These are phyloP conservation scores for Drosophila orosa DNA, from an alignment of 1,140 invertebrate genomes.

Conservation along the genomic window DNA sequence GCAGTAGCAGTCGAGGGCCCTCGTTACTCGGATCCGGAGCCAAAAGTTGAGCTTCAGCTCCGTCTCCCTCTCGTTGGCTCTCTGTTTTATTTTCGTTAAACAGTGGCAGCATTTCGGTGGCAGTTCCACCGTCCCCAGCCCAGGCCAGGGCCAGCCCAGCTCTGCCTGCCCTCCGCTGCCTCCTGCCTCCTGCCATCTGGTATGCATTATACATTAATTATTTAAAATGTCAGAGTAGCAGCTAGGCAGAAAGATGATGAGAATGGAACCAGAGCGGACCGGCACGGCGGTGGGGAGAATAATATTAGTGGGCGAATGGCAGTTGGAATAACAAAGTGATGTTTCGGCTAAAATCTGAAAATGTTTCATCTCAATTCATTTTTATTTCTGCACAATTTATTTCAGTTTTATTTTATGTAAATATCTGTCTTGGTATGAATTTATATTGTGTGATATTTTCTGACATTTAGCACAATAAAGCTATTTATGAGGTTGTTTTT, in stretches of 20 bases:
- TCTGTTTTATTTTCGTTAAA: constrained; percentile 70
- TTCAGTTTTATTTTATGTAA: constrained; percentile 1
- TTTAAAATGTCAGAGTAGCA: constrained; percentile 80
- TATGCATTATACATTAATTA: constrained; percentile 80
- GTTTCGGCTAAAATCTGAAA: constrained; percentile 35
- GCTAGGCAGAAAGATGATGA: constrained; percentile 72
- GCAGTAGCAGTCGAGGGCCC: constrained; percentile 14
- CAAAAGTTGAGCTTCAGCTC: constrained; percentile 43
- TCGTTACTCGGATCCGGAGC: constrained; percentile 12
- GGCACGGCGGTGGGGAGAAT: constrained; percentile 11
- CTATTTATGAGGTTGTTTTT: background rate
- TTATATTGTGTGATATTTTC: background rate
- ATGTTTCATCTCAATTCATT: constrained; percentile 21
- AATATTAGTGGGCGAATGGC: constrained; percentile 29
- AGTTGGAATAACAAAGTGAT: constrained; percentile 44
- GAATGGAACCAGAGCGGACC: constrained; percentile 24
- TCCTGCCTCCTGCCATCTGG: constrained; percentile 27
- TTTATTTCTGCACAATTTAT: constrained; percentile 33
- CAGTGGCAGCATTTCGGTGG: constrained; percentile 55
- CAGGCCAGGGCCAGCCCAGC: background rate
- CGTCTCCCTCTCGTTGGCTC: background rate
- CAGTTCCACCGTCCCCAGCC: background rate
- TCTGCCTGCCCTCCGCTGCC: background rate
- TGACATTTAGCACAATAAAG: background rate
- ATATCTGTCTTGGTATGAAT: background rate